Evolutionary conservation across 2,888 invertebrate species (phyloP).

Genomic region (Drosophila koepferae): DNA sequence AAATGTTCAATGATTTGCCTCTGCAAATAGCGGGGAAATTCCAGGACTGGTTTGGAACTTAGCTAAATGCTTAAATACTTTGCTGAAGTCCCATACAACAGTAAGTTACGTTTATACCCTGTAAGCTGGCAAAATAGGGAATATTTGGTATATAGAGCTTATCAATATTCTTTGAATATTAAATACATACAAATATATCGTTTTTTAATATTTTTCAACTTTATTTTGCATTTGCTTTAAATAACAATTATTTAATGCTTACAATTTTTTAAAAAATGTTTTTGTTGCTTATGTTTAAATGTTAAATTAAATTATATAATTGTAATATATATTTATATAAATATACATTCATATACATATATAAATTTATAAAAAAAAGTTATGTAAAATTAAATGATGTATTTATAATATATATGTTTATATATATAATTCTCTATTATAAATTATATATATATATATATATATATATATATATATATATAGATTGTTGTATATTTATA

Average conservation of each 20-base stretch:
- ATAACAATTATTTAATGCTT: constrained; percentile 41
- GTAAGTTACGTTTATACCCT: not conserved
- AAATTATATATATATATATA: constrained; percentile 36
- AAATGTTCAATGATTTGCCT: too few relatives aligned
- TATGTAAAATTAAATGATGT: constrained; percentile 18
- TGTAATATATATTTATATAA: constrained; percentile 29
- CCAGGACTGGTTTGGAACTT: not conserved
- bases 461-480: constrained; percentile 37
- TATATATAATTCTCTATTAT: not conserved
- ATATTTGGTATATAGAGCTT: not conserved
- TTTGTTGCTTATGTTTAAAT: constrained; percentile 28
- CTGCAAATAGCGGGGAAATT: not conserved
- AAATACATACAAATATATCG: not conserved
- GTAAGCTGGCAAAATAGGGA: not conserved
- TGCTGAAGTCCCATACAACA: not conserved
- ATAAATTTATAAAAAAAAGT: constrained; percentile 44
- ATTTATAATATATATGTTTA: not conserved
- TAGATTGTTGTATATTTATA: constrained; percentile 9
- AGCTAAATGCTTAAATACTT: not conserved
- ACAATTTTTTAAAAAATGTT: constrained; percentile 4
- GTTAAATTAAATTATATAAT: constrained; percentile 46
- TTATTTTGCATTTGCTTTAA: constrained; percentile 36
- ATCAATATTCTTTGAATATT: not conserved
- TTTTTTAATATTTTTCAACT: constrained; percentile 32
- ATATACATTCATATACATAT: constrained; percentile 10